Evolutionary conservation across 2,888 invertebrate genomes (phyloP).

Genomic region (Diaphora mendica): DNA sequence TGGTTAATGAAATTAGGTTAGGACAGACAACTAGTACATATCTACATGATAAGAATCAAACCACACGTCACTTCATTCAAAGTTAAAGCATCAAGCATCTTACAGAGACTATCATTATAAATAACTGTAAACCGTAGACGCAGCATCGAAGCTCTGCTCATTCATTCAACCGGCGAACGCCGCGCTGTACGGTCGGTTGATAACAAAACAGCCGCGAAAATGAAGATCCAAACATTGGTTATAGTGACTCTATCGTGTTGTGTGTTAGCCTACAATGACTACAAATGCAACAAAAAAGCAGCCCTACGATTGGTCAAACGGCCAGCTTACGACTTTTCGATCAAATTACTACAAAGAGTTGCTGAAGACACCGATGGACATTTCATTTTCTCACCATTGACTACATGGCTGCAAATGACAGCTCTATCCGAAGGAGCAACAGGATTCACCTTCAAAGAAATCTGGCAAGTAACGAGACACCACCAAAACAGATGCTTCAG

Average conservation of each 20-base stretch:
- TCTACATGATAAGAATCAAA: slow-evolving; percentile 39
- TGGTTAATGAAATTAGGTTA: slow-evolving; percentile 4
- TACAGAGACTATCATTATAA: slow-evolving; percentile 13
- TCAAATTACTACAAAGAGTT: slow-evolving; percentile 66
- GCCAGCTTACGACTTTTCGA: slow-evolving; percentile 70
- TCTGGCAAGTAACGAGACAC: slow-evolving; percentile 65
- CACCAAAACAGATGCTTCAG: slow-evolving; percentile 64
- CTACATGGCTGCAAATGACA: slow-evolving; percentile 71
- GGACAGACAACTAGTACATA: slow-evolving; percentile 21
- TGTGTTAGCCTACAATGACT: slow-evolving; percentile 25
- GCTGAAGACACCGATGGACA: slow-evolving; percentile 62
- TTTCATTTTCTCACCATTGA: slow-evolving; percentile 73
- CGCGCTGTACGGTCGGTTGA: slow-evolving; percentile 20
- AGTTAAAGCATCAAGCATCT: slow-evolving; percentile 7
- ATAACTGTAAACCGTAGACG: slow-evolving; percentile 4
- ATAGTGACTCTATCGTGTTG: slow-evolving; percentile 43
- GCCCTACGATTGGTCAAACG: slow-evolving; percentile 58
- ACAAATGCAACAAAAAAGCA: slow-evolving; percentile 57
- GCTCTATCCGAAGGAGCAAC: slow-evolving; percentile 69
- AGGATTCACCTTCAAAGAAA: slow-evolving; percentile 61
- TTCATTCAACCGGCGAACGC: slow-evolving; percentile 18
- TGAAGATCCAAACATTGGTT: slow-evolving; percentile 53
- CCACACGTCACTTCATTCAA: slow-evolving; percentile 7
- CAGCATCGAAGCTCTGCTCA: slow-evolving; percentile 15
- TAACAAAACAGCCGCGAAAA: slow-evolving; percentile 38